A percentile compares a stretch with the other conserved stretches of the same genome.
Conservation (phyloP, 2,113 vertebrate genomes). For the Monarcha castaneiventris region DNA sequence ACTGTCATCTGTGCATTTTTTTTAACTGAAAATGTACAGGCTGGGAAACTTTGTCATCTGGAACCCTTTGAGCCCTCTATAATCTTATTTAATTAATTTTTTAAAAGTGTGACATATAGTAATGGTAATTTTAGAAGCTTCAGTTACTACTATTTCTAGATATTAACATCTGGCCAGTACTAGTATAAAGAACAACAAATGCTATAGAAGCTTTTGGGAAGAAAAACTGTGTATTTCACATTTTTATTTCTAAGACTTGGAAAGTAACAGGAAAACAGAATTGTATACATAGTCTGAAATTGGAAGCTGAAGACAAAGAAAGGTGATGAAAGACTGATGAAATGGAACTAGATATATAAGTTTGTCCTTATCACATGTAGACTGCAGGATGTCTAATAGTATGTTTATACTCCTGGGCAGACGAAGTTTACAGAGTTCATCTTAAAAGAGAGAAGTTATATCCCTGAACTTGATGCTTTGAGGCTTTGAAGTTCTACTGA, state of each 20-base stretch:
- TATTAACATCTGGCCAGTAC: neutral
- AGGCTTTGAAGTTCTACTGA: neutral
- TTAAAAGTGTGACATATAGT: neutral
- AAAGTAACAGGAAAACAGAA: neutral
- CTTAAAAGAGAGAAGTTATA: neutral
- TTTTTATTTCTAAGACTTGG: neutral
- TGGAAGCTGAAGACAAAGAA: neutral
- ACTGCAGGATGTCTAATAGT: neutral
- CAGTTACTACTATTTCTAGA: neutral
- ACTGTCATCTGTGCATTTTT: neutral
- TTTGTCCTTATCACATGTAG: neutral
- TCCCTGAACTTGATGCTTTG: neutral
- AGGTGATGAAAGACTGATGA: neutral
- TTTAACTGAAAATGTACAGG: neutral
- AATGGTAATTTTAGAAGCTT: neutral
- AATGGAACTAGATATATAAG: neutral
- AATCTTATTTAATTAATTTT: neutral
- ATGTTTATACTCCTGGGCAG: neutral
- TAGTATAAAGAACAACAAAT: neutral
- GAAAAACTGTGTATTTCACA: neutral
- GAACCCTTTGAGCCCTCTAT: neutral
- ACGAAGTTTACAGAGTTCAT: neutral
- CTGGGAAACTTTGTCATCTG: neutral
- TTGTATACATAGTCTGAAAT: neutral
- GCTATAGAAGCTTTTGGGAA: neutral